phyloP scores from a whole-genome alignment of 2,888 invertebrate species.

The Corythucha ciliata region DNA sequence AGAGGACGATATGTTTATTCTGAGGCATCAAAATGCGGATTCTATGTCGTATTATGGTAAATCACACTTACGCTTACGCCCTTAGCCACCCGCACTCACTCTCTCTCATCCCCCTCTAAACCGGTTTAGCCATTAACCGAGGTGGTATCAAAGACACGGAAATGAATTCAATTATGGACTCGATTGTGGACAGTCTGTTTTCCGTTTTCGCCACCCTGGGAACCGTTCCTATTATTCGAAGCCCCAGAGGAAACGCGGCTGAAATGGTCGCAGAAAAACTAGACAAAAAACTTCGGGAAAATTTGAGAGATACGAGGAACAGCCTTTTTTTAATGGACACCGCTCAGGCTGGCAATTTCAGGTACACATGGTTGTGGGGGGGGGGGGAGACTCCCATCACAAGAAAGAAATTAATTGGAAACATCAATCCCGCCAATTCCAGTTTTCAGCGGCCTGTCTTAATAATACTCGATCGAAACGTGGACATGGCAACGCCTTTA shows the following conservation, averaged over 20 bases:
- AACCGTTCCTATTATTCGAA: conserved; percentile 80
- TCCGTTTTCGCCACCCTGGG: conserved; percentile 96
- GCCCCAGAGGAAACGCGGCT: conserved; percentile 92
- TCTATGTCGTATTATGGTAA: conserved; percentile 84
- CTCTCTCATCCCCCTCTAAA: too few species aligned
- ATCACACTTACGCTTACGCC: conserved; percentile 30
- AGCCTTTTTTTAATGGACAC: conserved; percentile 87
- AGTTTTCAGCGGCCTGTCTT: conserved; percentile 90
- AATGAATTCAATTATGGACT: conserved; percentile 89
- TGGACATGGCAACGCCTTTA: conserved; percentile 94
- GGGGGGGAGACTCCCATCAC: too few species aligned
- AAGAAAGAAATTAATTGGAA: conserved; percentile 76
- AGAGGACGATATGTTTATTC: conserved; percentile 93
- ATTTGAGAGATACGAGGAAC: conserved; percentile 91
- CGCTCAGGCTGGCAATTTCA: conserved; percentile 56
- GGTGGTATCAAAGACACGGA: conserved; percentile 90
- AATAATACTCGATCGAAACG: conserved; percentile 83
- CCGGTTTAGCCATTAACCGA: conserved; percentile 81
- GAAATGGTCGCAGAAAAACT: conserved; percentile 97
- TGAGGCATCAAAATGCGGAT: conserved; percentile 88
- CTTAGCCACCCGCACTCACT: conserved; percentile 3
- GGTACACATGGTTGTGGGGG: too few species aligned
- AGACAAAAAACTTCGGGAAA: conserved; percentile 93
- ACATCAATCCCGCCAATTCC: conserved; percentile 58
- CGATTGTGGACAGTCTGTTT: conserved; percentile 91